Base-by-base conservation (phyloP, 2,113 vertebrate genomes). In the cat (Felis catus) region DNA sequence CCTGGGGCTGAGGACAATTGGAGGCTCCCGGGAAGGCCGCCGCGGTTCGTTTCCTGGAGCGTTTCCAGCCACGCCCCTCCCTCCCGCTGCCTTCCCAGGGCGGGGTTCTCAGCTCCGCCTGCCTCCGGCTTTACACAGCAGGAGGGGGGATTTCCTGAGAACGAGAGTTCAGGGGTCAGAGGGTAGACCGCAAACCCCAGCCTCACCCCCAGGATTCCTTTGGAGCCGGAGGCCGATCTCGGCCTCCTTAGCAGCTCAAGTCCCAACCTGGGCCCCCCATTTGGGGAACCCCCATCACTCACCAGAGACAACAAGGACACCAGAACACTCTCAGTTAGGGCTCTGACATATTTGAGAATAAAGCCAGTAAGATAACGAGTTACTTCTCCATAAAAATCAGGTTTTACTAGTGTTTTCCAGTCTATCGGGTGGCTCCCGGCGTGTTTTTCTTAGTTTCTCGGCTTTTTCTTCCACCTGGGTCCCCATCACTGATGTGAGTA, bases 351-450 rank as follows among this genome's bases (percentile, higher is more conserved):
- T 25, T 11, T 10, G n/a, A 29, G 68, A 79, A 84, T 1, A 45
- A 82, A 23, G 29, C 15, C 12, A 23, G 31, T 41, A 14, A 53
- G 33, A 21, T 5, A 71, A 51, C 45, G 9, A 31, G 41, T 8
- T 18, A 6, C 21, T 68, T 74, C 83, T 48, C 91, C 36, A 15
- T 7, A 4, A n/a, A 74, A 16, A 6, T 4, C 1, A 4, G 27
- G 53, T 33, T 71, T 33, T 33, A 33, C 66, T 21, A 2, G 23
- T 0, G 7, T 12, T 27, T 36, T 18, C 70, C 73, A 81, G 58
- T 0, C 0, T 6, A 4, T 0, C 0, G 3, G 39, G 11, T 12
- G 36, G 25, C 18, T 76, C 39, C 63, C 4, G 29, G 2, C 11
- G 36, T 5, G 10, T 21, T 58, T 39, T 36, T 12, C 79, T 27